These are phyloP conservation scores for Caenorhabditis briggsae DNA, from an alignment of 1,140 invertebrate species.

Conservation along the genomic window DNA sequence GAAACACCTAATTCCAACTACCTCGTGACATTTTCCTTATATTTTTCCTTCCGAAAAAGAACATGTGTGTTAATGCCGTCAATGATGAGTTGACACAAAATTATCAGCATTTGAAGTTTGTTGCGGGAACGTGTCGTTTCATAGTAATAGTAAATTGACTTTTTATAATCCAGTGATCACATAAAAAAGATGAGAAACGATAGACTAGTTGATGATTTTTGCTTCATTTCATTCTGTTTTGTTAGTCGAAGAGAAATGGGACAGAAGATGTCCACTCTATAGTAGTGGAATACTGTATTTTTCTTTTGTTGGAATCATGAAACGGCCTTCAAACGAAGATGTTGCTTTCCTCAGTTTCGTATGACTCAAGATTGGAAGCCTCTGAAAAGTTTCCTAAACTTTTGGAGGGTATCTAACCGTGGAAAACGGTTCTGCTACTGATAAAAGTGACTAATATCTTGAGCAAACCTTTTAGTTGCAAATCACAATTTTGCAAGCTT, in stretches of 20 bases:
- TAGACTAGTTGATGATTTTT: not conserved
- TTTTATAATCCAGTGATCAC: constrained; percentile 25
- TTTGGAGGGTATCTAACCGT: no score
- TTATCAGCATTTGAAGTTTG: constrained; percentile 21
- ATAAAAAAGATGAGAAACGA: not conserved
- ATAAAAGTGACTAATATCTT: no score
- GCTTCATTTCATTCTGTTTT: not conserved
- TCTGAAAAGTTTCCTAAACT: no score
- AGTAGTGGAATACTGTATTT: no score
- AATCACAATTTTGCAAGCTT: no score
- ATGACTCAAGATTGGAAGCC: not conserved
- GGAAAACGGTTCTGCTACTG: no score
- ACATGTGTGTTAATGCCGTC: constrained; percentile 24
- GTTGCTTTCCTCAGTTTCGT: no score
- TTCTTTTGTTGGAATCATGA: not conserved
- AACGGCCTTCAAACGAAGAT: not conserved
- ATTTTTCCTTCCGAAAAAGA: not conserved
- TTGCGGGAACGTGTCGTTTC: constrained; percentile 24
- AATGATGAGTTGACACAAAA: not conserved
- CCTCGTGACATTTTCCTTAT: not conserved
- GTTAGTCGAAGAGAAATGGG: not conserved
- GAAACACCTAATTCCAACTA: not conserved
- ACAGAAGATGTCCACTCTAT: not conserved
- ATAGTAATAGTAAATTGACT: constrained; percentile 30
- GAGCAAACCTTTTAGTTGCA: no score